Base-by-base conservation (phyloP, 2,113 vertebrate genomes). In the Xyrauchen texanus region DNA sequence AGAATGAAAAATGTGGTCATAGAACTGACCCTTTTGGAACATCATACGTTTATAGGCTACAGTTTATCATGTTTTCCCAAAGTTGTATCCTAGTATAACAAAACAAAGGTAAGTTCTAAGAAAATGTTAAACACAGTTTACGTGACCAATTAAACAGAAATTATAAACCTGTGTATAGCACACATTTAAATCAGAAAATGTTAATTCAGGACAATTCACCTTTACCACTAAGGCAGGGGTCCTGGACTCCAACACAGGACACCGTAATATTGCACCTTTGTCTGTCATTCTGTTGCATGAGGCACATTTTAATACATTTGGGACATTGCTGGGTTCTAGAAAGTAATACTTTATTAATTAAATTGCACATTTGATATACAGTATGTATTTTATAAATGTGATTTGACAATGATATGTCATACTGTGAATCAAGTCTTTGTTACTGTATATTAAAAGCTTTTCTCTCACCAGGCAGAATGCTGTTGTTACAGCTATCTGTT, bases 191-290 rank as follows among this genome's bases (percentile, higher is more conserved):
- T 34, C 21, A 34, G 21, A 34, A 34, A 34, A 64, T 7, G 0
- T 4, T 0, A 65, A 12, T 65, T 64, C 44, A 68, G 51, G 7
- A 34, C 9, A 51, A 52, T 8, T 12, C 11, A 69, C 68, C 68
- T 69, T 16, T 69, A 52, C 4, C 3, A 72, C 45, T 16, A 11
- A 60, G 0, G 55, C 70, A 73, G 44, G 8, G 12, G 9, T 73
- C 57, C 45, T 73, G 53, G 45, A 46, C n/a, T 57, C 70, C 70
- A 7, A 73, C 70, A 60, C 70, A 73, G 34, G 55, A 60, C 55
- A 60, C 42, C 45, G 13, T 15, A 15, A 13, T 73, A 7, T 46
- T 11, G 15, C 70, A 73, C 8, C 10, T 57, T 15, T 16, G 49
- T 73, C 70, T 73, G n/a, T 46, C 5, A 8, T 11, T 7, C 3